These are phyloP conservation scores for Malurus leucopterus DNA, from an alignment of 2,797 vertebrate species.

Conservation along the genomic window DNA sequence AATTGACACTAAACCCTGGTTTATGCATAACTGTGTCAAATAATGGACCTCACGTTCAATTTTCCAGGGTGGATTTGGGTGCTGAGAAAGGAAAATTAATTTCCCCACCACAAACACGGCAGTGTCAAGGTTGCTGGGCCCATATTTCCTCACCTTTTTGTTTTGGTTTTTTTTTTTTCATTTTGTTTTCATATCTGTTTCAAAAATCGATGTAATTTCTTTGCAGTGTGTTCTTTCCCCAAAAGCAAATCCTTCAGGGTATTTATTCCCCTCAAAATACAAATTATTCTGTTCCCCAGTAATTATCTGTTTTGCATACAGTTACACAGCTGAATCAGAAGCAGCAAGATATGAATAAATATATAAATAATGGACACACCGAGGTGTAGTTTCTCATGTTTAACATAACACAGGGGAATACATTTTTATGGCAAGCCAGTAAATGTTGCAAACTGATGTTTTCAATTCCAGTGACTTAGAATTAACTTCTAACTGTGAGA, in stretches of 20 bases:
- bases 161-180: neutral
- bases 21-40: neutral
- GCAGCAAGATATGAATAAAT: conserved; percentile 68
- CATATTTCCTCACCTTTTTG: neutral
- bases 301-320: conserved; percentile 68
- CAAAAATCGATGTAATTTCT: conserved; percentile 39
- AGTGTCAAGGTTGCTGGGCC: neutral
- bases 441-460: conserved; percentile 77
- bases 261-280: conserved; percentile 59
- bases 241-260: conserved; percentile 52
- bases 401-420: conserved; percentile 71
- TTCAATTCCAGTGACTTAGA: conserved; percentile 69
- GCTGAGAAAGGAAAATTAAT: neutral
- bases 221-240: conserved; percentile 32
- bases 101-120: accelerated
- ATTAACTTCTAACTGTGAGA: conserved; percentile 68
- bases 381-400: conserved; percentile 66
- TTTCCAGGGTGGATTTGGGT: neutral
- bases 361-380: conserved; percentile 67
- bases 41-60: neutral
- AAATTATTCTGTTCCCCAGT: conserved; percentile 62
- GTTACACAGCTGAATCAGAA: conserved; percentile 66
- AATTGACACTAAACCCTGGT: neutral
- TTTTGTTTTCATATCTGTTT: conserved; percentile 25
- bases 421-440: conserved; percentile 77